Conservation (phyloP, 2,888 invertebrate genomes). For the Trachelus stipa region DNA sequence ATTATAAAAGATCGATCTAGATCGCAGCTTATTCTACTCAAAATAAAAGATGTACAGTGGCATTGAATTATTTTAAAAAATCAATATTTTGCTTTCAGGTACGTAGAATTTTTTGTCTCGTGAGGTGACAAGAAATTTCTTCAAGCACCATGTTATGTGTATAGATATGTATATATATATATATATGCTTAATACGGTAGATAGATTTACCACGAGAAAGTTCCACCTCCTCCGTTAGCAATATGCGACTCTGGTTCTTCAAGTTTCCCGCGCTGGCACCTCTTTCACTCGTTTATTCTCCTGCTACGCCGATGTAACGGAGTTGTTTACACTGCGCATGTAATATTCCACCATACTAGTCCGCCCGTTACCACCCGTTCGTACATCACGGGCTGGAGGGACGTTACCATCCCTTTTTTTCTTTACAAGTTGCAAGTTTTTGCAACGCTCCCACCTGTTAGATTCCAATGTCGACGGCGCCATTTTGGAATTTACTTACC, state of each 20-base stretch:
- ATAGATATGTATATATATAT: no score
- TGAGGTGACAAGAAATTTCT: background rate
- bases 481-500: background rate
- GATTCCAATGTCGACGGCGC: background rate
- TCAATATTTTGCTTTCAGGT: background rate
- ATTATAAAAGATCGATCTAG: background rate
- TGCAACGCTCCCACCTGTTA: background rate
- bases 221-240: slow-evolving; percentile 55
- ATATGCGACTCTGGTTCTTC: slow-evolving; percentile 62
- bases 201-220: background rate
- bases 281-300: slow-evolving; percentile 57
- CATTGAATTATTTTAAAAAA: background rate
- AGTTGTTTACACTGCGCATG: slow-evolving; percentile 68
- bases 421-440: background rate
- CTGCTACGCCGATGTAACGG: slow-evolving; percentile 65
- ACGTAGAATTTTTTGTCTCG: background rate
- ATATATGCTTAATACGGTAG: background rate
- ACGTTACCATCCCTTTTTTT: background rate
- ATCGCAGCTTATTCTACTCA: background rate
- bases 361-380: background rate
- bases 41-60: background rate
- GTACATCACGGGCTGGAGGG: background rate
- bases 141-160: background rate
- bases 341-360: slow-evolving; percentile 52
- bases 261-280: slow-evolving; percentile 63